Conservation (phyloP, 2,797 vertebrate species). For the Premnoplex brunnescens region DNA sequence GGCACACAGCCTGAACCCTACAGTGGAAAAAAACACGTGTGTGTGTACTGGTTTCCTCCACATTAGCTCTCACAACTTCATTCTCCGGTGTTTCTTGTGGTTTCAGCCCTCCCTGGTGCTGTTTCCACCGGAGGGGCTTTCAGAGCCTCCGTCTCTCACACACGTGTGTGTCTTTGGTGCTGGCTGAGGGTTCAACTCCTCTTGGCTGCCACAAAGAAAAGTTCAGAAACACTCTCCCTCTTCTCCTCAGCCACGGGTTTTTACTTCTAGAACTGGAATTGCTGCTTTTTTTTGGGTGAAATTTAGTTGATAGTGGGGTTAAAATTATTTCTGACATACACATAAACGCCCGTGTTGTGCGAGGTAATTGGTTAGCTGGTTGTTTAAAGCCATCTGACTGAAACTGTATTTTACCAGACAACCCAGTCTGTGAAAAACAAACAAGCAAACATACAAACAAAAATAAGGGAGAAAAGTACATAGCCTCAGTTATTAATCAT, state of each 20-base stretch:
- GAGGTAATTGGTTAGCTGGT: background rate
- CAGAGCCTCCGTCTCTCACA: background rate
- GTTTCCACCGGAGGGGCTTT: background rate
- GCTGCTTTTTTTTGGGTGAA: background rate
- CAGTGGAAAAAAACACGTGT: background rate
- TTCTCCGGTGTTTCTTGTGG: background rate
- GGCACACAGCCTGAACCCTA: background rate
- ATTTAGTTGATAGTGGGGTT: background rate
- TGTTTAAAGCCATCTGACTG: background rate
- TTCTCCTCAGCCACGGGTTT: background rate
- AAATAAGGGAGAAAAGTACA: background rate
- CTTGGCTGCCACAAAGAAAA: background rate
- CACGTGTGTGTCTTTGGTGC: fast-evolving
- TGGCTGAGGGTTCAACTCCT: fast-evolving
- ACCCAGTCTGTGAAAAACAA: background rate
- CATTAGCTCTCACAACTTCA: background rate
- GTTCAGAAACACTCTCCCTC: background rate
- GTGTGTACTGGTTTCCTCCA: background rate
- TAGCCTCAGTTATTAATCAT: background rate
- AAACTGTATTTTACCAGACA: background rate
- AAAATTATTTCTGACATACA: background rate
- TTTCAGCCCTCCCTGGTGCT: background rate
- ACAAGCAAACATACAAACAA: no score
- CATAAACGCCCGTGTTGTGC: fast-evolving
- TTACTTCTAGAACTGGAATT: background rate